These are phyloP conservation scores for Diadegma fenestrale DNA, from an alignment of 2,888 invertebrate species.

Conservation along the genomic window DNA sequence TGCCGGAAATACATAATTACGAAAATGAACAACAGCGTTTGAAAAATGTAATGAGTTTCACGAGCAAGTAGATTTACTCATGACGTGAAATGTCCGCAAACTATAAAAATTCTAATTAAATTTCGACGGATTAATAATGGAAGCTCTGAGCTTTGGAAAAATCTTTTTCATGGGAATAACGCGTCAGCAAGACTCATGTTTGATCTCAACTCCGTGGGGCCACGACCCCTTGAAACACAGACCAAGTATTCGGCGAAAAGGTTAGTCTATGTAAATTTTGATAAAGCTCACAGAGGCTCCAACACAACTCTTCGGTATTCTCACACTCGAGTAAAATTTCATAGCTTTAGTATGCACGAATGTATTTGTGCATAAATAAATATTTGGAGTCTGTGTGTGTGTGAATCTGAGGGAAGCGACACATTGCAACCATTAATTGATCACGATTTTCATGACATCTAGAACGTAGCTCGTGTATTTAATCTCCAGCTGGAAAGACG, in stretches of 20 bases:
- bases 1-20: no score
- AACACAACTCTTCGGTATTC: conserved; percentile 15
- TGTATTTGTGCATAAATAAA: conserved; percentile 32
- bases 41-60: not conserved
- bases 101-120: not conserved
- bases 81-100: not conserved
- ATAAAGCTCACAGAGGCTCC: conserved; percentile 12
- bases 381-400: not conserved
- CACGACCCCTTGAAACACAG: conserved; percentile 6
- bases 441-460: conserved; percentile 50
- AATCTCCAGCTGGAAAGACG: conserved; percentile 23
- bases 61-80: not conserved
- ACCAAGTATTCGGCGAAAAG: conserved; percentile 32
- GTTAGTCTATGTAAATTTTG: conserved; percentile 37
- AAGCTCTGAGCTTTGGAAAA: not conserved
- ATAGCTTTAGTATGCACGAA: conserved; percentile 27
- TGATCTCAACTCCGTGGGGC: not conserved
- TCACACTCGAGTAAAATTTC: conserved; percentile 31
- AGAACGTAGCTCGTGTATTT: conserved; percentile 34
- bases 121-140: not conserved
- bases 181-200: conserved; percentile 3
- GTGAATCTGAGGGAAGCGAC: conserved; percentile 19
- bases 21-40: not conserved
- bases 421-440: conserved; percentile 43
- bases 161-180: not conserved